Evolutionary conservation across 1,140 invertebrate genomes (phyloP), one percentile per base, ranked within the genome.

Genomic region (Neoseiulus cucumeris): DNA sequence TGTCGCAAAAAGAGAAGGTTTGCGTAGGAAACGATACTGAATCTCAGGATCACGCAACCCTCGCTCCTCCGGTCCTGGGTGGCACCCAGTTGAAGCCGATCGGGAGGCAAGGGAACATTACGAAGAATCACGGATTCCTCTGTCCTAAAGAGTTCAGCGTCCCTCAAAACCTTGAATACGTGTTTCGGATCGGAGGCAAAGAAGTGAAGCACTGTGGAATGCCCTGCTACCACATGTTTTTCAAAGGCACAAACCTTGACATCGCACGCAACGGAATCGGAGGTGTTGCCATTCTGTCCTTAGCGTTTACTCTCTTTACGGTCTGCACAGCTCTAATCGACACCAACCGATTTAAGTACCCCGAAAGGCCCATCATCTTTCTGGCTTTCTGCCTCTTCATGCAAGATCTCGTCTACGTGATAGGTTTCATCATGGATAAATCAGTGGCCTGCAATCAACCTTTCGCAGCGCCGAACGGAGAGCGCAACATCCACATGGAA

Each of bases 351-450:
- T 91, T 98, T 76, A 83, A 87, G 33, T 98, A 97, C 78, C 96
- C 95, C 1, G 94, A 98, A 76, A 79, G 94, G 68, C 92, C 94
- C 0, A 97, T 99, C 68, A 93, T 98, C 69, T 97, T 95, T 76
- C 78, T 99, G 66, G 91, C 91, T 22, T 83, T 96, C n/a, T 98
- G 95, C 74, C 97, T 96, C 75, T 79, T 94, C 51, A 87, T 96
- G 80, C 91, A 98, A 33, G 88, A 91, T 55, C 77, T 89, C 68
- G 87, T 87, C 30, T 98, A 95, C 77, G 84, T 96, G 30, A 84
- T 93, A 64, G 91, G 91, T n/a, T 86, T 89, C 78, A 80, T 84
- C 64, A 82, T 88, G 30, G 85, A 87, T 51, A 89, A 97, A 72
- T 81, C 81, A 28, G 85, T 93, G 22, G 82, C 89, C n/a, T 95